A percentile compares a stretch with the other conserved stretches of the same genome.
These are phyloP conservation scores for Hyaena hyaena DNA, from an alignment of 2,113 vertebrate genomes.

Conservation along the genomic window DNA sequence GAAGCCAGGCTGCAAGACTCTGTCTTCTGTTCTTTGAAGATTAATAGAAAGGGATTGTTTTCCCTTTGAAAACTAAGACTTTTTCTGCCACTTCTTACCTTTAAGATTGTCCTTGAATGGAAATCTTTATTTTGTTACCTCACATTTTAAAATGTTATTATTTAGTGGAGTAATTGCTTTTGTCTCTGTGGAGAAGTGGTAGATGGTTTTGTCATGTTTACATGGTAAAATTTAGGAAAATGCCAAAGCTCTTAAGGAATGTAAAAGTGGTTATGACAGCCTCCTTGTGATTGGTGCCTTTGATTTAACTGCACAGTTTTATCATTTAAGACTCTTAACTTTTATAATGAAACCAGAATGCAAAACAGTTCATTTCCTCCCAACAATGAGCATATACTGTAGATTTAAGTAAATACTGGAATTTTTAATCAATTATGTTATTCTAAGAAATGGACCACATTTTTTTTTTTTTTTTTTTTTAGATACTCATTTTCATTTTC, in stretches of 20 bases:
- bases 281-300: background rate
- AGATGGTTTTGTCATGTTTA: constrained; percentile 54
- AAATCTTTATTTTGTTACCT: constrained; percentile 67
- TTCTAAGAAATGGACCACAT: background rate
- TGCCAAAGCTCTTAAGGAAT: background rate
- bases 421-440: background rate
- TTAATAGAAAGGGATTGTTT: background rate
- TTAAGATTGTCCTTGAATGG: constrained; percentile 59
- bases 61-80: background rate
- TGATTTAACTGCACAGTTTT: background rate
- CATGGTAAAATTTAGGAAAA: background rate
- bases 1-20: background rate
- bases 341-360: background rate
- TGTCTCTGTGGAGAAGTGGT: constrained; percentile 56
- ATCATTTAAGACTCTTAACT: background rate
- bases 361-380: background rate
- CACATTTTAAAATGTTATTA: constrained; percentile 1
- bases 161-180: background rate
- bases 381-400: background rate
- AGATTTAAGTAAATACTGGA: background rate
- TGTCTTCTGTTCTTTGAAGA: background rate
- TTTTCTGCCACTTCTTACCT: constrained; percentile 36
- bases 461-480: background rate
- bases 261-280: background rate
- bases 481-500: background rate